phyloP scores from a whole-genome alignment of 2,888 invertebrate genomes.

The Eumacrocentrus americanus region DNA sequence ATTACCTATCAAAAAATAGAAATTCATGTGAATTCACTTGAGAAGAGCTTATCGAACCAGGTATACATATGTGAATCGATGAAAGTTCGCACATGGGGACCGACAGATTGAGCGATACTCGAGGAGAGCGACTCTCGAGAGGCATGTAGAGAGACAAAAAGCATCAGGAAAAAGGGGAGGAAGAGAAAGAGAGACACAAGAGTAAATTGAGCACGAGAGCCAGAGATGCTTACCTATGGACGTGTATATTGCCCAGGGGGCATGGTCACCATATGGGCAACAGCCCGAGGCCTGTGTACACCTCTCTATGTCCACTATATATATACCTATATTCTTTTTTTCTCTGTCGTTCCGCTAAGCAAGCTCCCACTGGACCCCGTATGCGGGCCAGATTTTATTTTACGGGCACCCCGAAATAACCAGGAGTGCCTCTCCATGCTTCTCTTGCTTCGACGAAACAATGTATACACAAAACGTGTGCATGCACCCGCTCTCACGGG shows the following conservation, averaged over 20 bases:
- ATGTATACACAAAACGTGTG: slow-evolving; percentile 26
- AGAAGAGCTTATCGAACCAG: too few relatives aligned
- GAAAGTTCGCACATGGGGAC: slow-evolving; percentile 15
- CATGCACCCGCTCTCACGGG: slow-evolving; percentile 23
- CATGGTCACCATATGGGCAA: slow-evolving; percentile 58
- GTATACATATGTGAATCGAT: not conserved
- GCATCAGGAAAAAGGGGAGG: not conserved
- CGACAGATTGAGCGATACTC: slow-evolving; percentile 17
- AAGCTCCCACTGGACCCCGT: slow-evolving; percentile 41
- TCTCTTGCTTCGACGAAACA: slow-evolving; percentile 14
- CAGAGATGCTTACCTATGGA: slow-evolving; percentile 42
- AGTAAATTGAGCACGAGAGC: slow-evolving; percentile 34
- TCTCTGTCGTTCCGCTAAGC: not conserved
- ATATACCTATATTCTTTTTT: not conserved
- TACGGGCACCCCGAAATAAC: slow-evolving; percentile 36
- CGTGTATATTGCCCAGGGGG: slow-evolving; percentile 46
- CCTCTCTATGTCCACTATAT: slow-evolving; percentile 4
- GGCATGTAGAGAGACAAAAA: not conserved
- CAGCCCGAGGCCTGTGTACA: slow-evolving; percentile 47
- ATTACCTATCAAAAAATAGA: too few relatives aligned
- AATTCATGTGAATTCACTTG: too few relatives aligned
- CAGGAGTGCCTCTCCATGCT: slow-evolving; percentile 14
- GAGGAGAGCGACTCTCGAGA: not conserved
- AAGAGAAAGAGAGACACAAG: slow-evolving; percentile 16
- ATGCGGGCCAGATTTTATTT: slow-evolving; percentile 59